Evolutionary conservation across 2,797 vertebrate genomes (phyloP).

Genomic region (Onychomys leucogaster): DNA sequence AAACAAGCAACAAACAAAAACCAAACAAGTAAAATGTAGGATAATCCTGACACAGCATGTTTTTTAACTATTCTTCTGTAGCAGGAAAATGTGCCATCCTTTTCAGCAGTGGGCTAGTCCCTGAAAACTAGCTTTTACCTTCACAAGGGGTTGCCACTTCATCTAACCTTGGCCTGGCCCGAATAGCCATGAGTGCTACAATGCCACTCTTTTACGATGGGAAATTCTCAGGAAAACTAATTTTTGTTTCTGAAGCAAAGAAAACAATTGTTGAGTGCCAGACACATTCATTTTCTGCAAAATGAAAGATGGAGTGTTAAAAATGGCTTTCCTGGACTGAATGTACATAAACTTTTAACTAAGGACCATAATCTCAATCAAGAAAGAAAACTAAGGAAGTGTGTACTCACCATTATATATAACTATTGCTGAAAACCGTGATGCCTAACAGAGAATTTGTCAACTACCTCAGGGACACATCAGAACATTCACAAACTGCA

Average conservation of each 20-base stretch:
- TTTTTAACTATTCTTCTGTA: neutral
- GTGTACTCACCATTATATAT: neutral
- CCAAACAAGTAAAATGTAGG: neutral
- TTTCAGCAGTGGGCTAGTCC: constrained; percentile 61
- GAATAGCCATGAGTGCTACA: constrained; percentile 47
- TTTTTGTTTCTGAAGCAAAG: constrained; percentile 61
- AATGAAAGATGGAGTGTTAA: constrained; percentile 26
- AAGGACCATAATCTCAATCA: constrained; percentile 7
- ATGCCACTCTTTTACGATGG: constrained; percentile 75
- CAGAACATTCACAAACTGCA: neutral
- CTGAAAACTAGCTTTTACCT: constrained; percentile 43
- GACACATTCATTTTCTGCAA: constrained; percentile 64
- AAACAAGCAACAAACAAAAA: neutral
- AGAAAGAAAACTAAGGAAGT: neutral
- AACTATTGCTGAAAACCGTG: neutral
- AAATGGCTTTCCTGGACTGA: constrained; percentile 33
- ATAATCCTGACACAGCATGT: constrained; percentile 46
- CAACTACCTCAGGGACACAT: neutral
- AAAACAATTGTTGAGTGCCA: constrained; percentile 76
- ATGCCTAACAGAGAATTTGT: neutral
- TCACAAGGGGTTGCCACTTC: constrained; percentile 33
- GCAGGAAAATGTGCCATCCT: neutral
- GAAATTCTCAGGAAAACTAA: constrained; percentile 76
- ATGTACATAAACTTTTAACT: constrained; percentile 62
- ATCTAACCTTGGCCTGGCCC: constrained; percentile 50